These are phyloP conservation scores for Diaphora mendica DNA, from an alignment of 2,888 invertebrate genomes.

Conservation along the genomic window DNA sequence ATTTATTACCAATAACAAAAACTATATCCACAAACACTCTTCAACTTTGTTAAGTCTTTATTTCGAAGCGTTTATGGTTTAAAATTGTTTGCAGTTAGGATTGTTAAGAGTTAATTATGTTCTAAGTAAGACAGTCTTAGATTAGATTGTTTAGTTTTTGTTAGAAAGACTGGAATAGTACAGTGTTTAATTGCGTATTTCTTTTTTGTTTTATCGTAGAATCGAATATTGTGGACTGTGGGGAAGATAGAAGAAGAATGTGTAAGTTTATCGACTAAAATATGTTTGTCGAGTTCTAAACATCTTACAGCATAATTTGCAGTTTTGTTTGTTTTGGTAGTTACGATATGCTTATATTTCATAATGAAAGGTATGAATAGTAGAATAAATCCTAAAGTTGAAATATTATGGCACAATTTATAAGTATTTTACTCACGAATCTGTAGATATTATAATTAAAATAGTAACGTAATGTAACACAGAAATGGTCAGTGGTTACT, in stretches of 20 bases:
- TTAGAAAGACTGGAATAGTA: slow-evolving; percentile 63
- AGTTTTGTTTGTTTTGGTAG: neutral
- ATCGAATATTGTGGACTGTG: slow-evolving; percentile 69
- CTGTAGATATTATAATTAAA: too few relatives aligned
- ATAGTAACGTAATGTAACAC: too few relatives aligned
- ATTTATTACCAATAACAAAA: slow-evolving; percentile 74
- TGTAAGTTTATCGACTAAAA: slow-evolving; percentile 39
- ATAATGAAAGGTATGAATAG: neutral
- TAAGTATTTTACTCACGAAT: too few relatives aligned
- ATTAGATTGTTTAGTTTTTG: slow-evolving; percentile 67
- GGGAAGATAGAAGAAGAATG: slow-evolving; percentile 44
- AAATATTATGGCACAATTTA: too few relatives aligned
- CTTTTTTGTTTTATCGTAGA: slow-evolving; percentile 71
- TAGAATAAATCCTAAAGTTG: too few relatives aligned
- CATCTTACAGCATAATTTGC: neutral
- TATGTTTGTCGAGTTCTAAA: slow-evolving; percentile 4
- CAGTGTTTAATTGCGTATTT: slow-evolving; percentile 62
- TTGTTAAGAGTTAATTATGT: slow-evolving; percentile 46
- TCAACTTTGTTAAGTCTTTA: slow-evolving; percentile 23
- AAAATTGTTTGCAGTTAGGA: slow-evolving; percentile 16
- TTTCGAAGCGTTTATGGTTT: neutral
- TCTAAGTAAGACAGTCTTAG: slow-evolving; percentile 51
- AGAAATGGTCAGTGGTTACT: too few relatives aligned
- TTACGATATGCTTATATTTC: neutral
- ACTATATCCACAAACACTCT: slow-evolving; percentile 27